phyloP scores from a whole-genome alignment of 2,113 vertebrate genomes.

The Piliocolobus tephrosceles region DNA sequence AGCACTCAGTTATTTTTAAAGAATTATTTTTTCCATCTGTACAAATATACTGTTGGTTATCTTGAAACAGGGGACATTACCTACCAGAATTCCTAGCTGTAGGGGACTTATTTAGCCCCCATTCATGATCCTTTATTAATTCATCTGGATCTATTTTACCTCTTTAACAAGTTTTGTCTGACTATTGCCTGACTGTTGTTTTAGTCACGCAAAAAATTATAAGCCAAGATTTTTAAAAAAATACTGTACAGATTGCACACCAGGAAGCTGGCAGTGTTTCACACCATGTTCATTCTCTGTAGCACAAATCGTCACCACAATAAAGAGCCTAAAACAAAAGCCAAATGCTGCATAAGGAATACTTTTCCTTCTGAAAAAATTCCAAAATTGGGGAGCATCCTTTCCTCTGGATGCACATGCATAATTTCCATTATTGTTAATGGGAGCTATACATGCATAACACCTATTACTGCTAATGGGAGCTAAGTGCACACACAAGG shows the following conservation, averaged over 20 bases:
- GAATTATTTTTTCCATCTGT: slow-evolving; percentile 55
- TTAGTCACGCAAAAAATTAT: slow-evolving; percentile 23
- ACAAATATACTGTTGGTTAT: slow-evolving; percentile 15
- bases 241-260: slow-evolving; percentile 34
- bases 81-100: slow-evolving; percentile 11
- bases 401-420: slow-evolving; percentile 65
- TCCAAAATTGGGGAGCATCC: slow-evolving; percentile 22
- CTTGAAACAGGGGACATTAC: slow-evolving; percentile 14
- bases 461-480: slow-evolving; percentile 74
- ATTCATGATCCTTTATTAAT: background rate
- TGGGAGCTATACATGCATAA: slow-evolving; percentile 70
- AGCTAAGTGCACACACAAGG: slow-evolving; percentile 71
- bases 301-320: slow-evolving; percentile 44
- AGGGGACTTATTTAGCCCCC: background rate
- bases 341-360: slow-evolving; percentile 45
- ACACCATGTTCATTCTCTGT: slow-evolving; percentile 36
- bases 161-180: slow-evolving; percentile 35
- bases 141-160: slow-evolving; percentile 42
- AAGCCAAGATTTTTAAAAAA: slow-evolving; percentile 34
- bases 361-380: slow-evolving; percentile 52
- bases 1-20: slow-evolving; percentile 57
- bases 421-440: slow-evolving; percentile 77
- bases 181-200: background rate
- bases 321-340: slow-evolving; percentile 65
- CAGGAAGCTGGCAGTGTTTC: slow-evolving; percentile 39